A percentile compares a stretch with the other conserved stretches of the same genome.
Conservation (phyloP, 2,797 vertebrate species). For the Pempheris klunzingeri region DNA sequence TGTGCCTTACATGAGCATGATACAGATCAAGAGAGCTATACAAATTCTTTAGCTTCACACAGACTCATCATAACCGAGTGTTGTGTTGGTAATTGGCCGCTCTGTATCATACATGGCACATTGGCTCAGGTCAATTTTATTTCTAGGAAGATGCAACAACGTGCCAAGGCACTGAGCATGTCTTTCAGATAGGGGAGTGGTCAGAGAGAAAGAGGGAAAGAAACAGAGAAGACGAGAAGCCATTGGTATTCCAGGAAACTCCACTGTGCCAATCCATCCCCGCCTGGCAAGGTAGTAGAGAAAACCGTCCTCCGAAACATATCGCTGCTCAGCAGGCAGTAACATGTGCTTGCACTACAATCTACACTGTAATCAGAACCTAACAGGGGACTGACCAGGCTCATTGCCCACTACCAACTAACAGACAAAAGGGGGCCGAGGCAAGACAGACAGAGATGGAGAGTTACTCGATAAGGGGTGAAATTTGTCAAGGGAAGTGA, state of each 20-base stretch:
- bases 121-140: slow-evolving; percentile 61
- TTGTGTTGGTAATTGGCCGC: slow-evolving; percentile 45
- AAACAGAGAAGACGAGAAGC: slow-evolving; percentile 42
- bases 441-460: slow-evolving; percentile 31
- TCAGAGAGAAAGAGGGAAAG: slow-evolving; percentile 37
- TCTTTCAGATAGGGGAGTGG: slow-evolving; percentile 53
- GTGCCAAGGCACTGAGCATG: slow-evolving; percentile 48
- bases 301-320: slow-evolving; percentile 61
- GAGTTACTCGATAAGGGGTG: slow-evolving; percentile 45
- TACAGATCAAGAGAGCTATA: slow-evolving; percentile 57
- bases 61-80: slow-evolving; percentile 37
- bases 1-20: slow-evolving; percentile 37
- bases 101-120: slow-evolving; percentile 42
- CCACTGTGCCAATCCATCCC: slow-evolving; percentile 57
- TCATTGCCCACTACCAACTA: slow-evolving; percentile 52
- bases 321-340: slow-evolving; percentile 72
- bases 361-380: slow-evolving; percentile 77
- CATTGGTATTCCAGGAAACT: slow-evolving; percentile 68
- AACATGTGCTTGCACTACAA: slow-evolving; percentile 77
- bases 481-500: slow-evolving; percentile 49
- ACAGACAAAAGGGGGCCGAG: slow-evolving; percentile 30
- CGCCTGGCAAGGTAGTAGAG: slow-evolving; percentile 67
- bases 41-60: slow-evolving; percentile 52
- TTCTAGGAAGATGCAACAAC: slow-evolving; percentile 50
- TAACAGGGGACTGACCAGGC: slow-evolving; percentile 60